Evolutionary conservation across 2,888 invertebrate genomes (phyloP), one percentile per base, ranked within the genome.

Genomic region (Harpalus rubripes): DNA sequence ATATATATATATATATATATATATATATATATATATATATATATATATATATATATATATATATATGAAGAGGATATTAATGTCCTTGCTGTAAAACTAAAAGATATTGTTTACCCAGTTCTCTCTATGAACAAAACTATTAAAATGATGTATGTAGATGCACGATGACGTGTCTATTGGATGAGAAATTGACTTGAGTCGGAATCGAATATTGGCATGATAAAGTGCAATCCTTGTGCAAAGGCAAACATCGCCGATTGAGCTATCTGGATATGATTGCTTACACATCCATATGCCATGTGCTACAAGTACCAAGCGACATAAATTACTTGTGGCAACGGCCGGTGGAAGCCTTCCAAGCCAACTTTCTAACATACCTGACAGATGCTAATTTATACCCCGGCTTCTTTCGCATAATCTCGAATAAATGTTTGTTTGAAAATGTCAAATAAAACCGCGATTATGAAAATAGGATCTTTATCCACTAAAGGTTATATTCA

Each of bases 251-350:
- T 16, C 7, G 18, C 10, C 4, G 59, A 16, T 59, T 15, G 59
- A 16, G 4, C 44, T 52, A 52, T 52, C 32, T 1, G 44, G 44
- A 52, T 52, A 52, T 10, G 44, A 52, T 52, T 52, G 44, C 44
- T 10, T 52, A 12, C 44, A 52, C 3, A 18, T 2, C 44, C 44
- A 12, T 52, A 52, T 65, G 39, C 68, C 44, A 12, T 52, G 10
- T 65, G 39, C 68, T n/a, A 74, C 72, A 74, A 68, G 44, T 74
- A 74, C 72, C 72, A 74, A 74, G 72, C 16, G 12, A 18, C 16
- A 18, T 74, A 74, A 68, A 74, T 44, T 74, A 74, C 72, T 74
- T 74, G 72, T 74, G 44, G 72, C 44, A 74, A 18, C 16, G 72
- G n/a, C 18, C 16, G 44, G 39, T 68, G 72, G 68, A 26, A 7